Evolutionary conservation across 2,113 vertebrate species (phyloP), one percentile per base, ranked within the genome.

Genomic region (Micromys minutus): DNA sequence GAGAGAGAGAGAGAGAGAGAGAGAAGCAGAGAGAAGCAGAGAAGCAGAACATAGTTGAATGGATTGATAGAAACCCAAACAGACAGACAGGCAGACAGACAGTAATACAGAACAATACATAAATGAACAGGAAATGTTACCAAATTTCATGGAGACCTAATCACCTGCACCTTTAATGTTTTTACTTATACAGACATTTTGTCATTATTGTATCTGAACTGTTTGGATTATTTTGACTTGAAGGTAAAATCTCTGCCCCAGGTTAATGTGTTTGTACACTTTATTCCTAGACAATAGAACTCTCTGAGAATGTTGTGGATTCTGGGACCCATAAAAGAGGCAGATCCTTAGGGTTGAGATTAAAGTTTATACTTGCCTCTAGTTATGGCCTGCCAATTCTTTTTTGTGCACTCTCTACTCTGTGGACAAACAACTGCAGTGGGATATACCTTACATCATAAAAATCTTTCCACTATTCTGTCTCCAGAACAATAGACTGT

Each of bases 61-160:
- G 57, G 12, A 50, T 50, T 11, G 52, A 5, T 57, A 52, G n/a
- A n/a, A n/a, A n/a, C n/a, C n/a, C n/a, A n/a, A n/a, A n/a, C n/a
- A n/a, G 29, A 11, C 10, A 36, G 7, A 34, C 7, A 36, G 16
- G 50, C 7, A 77, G 0, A 79, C 3, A 21, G 2, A 31, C 4
- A 8, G 13, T 39, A 0, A 81, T 0, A 57, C 6, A 39, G 13
- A 57, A 21, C 36, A 4, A 5, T n/a, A n/a, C 4, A 36, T 31
- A 11, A 31, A 77, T 31, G 31, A 47, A 81, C 24, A 31, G 42
- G 10, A 15, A 39, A 31, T 47, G n/a, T 80, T 80, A 55, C 17
- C 36, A 34, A 52, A 79, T 55, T 55, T 55, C 17, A 36, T 55
- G 34, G 34, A n/a, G 3, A n/a, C 50, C 36, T 57, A n/a, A 39